phyloP scores from a whole-genome alignment of 2,888 invertebrate genomes.

The Lymantria dispar region DNA sequence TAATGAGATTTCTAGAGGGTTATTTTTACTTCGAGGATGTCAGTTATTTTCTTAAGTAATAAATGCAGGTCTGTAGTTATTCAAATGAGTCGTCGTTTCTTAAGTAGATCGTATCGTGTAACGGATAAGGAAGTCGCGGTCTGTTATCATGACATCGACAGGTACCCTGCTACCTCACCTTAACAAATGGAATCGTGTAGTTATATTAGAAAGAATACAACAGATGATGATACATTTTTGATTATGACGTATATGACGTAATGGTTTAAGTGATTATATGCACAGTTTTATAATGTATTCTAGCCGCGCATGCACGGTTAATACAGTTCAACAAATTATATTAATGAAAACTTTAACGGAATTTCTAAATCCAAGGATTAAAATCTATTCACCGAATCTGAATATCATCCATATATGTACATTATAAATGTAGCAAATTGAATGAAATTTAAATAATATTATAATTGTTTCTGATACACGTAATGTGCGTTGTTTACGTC shows the following conservation, averaged over 20 bases:
- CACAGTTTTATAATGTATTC: too few species aligned
- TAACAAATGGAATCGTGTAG: constrained; percentile 16
- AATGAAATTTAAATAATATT: too few species aligned
- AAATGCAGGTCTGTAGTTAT: constrained; percentile 63
- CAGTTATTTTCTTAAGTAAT: constrained; percentile 50
- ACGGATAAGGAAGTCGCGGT: constrained; percentile 70
- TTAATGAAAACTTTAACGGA: too few species aligned
- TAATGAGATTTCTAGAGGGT: constrained; percentile 31
- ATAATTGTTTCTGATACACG: too few species aligned
- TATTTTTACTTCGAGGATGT: constrained; percentile 50
- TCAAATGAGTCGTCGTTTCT: constrained; percentile 67
- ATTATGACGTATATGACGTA: background rate
- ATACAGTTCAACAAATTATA: too few species aligned
- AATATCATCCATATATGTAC: too few species aligned
- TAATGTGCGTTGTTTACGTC: too few species aligned
- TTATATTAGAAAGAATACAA: background rate
- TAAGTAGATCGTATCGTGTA: constrained; percentile 64
- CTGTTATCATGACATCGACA: constrained; percentile 62
- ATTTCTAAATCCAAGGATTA: too few species aligned
- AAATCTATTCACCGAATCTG: too few species aligned
- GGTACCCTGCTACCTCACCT: constrained; percentile 38
- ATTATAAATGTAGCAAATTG: too few species aligned
- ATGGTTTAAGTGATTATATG: background rate
- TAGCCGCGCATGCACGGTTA: too few species aligned
- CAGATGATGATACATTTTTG: background rate